Conservation (phyloP, 2,888 invertebrate genomes). For the Leucoma salicis region DNA sequence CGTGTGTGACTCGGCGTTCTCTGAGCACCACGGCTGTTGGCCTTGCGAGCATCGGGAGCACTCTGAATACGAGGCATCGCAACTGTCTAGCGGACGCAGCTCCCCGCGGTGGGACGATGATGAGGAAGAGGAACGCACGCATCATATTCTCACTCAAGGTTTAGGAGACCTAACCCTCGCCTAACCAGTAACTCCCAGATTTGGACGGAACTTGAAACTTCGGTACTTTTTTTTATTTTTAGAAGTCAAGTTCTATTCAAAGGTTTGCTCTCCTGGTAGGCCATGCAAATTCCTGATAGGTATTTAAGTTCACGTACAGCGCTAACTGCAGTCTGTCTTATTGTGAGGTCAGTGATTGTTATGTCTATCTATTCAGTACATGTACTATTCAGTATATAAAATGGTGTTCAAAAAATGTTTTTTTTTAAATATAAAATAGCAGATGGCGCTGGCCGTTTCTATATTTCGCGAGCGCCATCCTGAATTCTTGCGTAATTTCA, state of each 20-base stretch:
- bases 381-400: no score
- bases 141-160: slow-evolving; percentile 74
- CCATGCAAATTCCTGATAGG: slow-evolving; percentile 40
- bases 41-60: slow-evolving; percentile 71
- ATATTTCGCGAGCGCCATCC: slow-evolving; percentile 71
- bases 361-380: slow-evolving; percentile 10
- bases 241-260: slow-evolving; percentile 59
- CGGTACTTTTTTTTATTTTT: neutral
- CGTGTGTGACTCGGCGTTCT: slow-evolving; percentile 76
- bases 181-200: slow-evolving; percentile 32
- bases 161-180: slow-evolving; percentile 50
- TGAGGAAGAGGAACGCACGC: slow-evolving; percentile 66
- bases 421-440: slow-evolving; percentile 35
- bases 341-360: slow-evolving; percentile 74
- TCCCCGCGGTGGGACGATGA: slow-evolving; percentile 76
- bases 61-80: slow-evolving; percentile 61
- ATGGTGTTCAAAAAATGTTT: slow-evolving; percentile 12
- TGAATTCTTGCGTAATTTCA: no score
- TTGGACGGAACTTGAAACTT: slow-evolving; percentile 37
- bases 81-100: slow-evolving; percentile 71
- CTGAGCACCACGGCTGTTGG: slow-evolving; percentile 76
- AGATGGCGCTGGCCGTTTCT: slow-evolving; percentile 75
- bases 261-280: slow-evolving; percentile 36
- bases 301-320: slow-evolving; percentile 54
- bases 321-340: slow-evolving; percentile 49